phyloP scores from a whole-genome alignment of 1,140 invertebrate species.

The Colletes latitarsis region DNA sequence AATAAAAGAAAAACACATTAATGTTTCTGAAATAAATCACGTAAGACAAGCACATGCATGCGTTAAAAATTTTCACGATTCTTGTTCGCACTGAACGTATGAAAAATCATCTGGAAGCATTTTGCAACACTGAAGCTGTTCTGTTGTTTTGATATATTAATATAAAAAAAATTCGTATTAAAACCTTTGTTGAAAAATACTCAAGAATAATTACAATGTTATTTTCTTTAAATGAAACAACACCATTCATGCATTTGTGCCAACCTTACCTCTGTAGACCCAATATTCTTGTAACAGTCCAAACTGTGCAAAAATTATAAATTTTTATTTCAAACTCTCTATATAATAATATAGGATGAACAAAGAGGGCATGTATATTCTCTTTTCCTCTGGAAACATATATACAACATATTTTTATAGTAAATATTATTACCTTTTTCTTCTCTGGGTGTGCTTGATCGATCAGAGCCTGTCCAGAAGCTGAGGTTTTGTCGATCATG shows the following conservation, averaged over 20 bases:
- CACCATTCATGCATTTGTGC: constrained; percentile 67
- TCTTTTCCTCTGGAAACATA: constrained; percentile 1
- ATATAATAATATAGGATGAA: not conserved
- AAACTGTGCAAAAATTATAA: constrained; percentile 76
- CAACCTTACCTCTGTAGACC: constrained; percentile 73
- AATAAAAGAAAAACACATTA: constrained; percentile 2
- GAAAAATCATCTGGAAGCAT: not conserved
- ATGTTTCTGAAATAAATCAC: not conserved
- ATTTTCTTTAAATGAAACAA: constrained; percentile 44
- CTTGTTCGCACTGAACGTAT: not conserved
- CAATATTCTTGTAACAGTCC: constrained; percentile 67
- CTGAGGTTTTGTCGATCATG: constrained; percentile 91
- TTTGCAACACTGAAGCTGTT: not conserved
- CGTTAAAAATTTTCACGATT: not conserved
- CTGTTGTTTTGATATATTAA: not conserved
- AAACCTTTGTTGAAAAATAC: not conserved
- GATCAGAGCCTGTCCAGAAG: constrained; percentile 86
- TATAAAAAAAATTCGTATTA: not conserved
- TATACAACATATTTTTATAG: not conserved
- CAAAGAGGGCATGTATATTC: not conserved
- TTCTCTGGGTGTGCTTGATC: constrained; percentile 89
- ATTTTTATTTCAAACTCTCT: constrained; percentile 44
- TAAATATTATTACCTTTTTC: constrained; percentile 83
- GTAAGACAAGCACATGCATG: constrained; percentile 46
- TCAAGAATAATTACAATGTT: not conserved